Conservation (phyloP, 1,140 invertebrate species). For the Diplogasteroides magnus region DNA sequence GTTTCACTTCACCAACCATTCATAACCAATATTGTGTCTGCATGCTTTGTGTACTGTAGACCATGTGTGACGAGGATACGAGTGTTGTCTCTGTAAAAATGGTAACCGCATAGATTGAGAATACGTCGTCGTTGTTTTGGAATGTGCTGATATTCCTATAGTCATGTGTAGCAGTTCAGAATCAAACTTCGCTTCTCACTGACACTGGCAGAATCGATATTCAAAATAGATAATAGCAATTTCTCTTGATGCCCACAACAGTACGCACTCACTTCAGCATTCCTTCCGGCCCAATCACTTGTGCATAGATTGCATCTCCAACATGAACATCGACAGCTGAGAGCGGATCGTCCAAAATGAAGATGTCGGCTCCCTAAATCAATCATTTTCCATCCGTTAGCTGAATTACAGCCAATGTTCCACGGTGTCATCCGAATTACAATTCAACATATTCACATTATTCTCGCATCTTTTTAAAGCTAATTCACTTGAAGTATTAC, state of each 20-base stretch:
- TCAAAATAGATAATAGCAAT: not conserved
- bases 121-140: no score
- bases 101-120: no score
- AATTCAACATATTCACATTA: not conserved
- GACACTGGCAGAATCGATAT: no score
- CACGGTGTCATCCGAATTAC: not conserved
- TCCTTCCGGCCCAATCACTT: not conserved
- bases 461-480: not conserved
- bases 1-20: not conserved
- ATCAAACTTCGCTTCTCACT: no score
- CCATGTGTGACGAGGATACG: not conserved
- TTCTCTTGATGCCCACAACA: no score
- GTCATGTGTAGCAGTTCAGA: no score
- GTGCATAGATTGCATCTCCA: not conserved
- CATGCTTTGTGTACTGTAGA: not conserved
- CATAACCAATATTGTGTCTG: not conserved
- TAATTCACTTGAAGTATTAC: no score
- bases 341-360: not conserved
- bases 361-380: slow-evolving; percentile 8
- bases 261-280: not conserved
- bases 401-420: no score
- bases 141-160: no score
- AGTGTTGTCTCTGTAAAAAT: not conserved
- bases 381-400: no score
- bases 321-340: slow-evolving; percentile 2